phyloP scores from a whole-genome alignment of 2,113 vertebrate genomes.

The Acrocephalus arundinaceus region DNA sequence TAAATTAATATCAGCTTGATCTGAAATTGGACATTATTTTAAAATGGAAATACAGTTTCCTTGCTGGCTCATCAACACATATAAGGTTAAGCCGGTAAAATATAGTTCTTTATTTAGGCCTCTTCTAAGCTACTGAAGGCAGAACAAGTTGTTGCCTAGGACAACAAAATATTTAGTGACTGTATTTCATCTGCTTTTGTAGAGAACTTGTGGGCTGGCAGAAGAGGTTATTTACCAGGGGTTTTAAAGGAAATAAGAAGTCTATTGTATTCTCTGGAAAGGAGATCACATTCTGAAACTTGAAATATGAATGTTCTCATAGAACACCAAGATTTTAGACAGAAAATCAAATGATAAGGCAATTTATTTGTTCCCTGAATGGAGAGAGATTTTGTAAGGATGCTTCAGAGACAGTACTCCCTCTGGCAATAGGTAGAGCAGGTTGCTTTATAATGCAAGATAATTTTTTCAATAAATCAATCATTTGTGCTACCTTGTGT shows the following conservation, averaged over 20 bases:
- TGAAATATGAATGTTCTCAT: constrained; percentile 1
- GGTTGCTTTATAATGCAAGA: background rate
- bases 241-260: background rate
- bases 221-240: background rate
- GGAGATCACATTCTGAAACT: background rate
- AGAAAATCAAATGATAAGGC: constrained; percentile 16
- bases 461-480: constrained; percentile 11
- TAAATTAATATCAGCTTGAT: background rate
- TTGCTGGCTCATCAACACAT: background rate
- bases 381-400: background rate
- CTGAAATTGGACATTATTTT: background rate
- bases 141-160: constrained; percentile 61
- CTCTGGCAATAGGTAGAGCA: background rate
- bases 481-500: constrained; percentile 44
- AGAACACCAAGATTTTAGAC: constrained; percentile 5
- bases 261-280: background rate
- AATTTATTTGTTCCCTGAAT: constrained; percentile 21
- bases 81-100: constrained; percentile 31
- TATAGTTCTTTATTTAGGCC: background rate
- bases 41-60: background rate
- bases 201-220: background rate
- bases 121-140: constrained; percentile 15
- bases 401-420: background rate
- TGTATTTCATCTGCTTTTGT: constrained; percentile 21
- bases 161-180: constrained; percentile 56